A percentile compares a stretch with the other conserved stretches of the same genome.
Conservation (phyloP, 2,797 vertebrate species). For the Tauraco hartlaubi region DNA sequence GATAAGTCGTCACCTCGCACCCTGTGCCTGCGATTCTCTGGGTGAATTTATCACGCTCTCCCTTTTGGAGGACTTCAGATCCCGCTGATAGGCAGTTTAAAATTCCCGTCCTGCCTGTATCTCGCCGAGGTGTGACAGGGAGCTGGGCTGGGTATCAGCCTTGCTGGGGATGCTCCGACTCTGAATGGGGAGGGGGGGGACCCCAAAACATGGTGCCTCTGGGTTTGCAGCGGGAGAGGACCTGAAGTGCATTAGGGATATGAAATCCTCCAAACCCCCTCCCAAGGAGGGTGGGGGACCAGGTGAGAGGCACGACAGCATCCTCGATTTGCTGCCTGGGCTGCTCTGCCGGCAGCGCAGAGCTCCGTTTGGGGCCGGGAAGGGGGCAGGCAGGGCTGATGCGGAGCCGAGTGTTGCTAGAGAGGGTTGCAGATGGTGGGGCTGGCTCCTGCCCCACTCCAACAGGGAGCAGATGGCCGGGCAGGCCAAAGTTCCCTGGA, state of each 20-base stretch:
- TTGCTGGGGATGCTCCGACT: neutral
- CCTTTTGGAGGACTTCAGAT: constrained; percentile 28
- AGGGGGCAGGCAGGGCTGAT: neutral
- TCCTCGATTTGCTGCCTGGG: neutral
- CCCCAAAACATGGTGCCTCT: neutral
- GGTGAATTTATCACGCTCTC: constrained; percentile 46
- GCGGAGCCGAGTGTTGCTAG: neutral
- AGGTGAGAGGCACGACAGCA: neutral
- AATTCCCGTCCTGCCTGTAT: constrained; percentile 39
- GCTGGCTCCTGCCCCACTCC: constrained; percentile 14
- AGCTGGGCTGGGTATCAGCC: neutral
- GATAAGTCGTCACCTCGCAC: constrained; percentile 17
- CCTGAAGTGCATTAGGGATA: neutral
- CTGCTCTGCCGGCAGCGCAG: neutral
- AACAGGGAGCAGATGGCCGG: constrained; percentile 35
- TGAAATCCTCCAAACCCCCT: neutral
- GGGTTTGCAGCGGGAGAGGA: neutral
- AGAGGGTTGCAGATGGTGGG: constrained; percentile 51
- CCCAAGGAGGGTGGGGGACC: too few relatives aligned
- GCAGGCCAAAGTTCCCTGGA: accelerated
- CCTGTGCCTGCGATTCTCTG: constrained; percentile 39
- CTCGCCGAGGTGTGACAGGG: neutral
- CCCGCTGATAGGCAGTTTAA: constrained; percentile 17
- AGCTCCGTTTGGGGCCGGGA: neutral
- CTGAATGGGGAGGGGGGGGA: neutral